These are phyloP conservation scores for Myotis findleyi DNA, from an alignment of 2,797 vertebrate genomes.

Conservation along the genomic window DNA sequence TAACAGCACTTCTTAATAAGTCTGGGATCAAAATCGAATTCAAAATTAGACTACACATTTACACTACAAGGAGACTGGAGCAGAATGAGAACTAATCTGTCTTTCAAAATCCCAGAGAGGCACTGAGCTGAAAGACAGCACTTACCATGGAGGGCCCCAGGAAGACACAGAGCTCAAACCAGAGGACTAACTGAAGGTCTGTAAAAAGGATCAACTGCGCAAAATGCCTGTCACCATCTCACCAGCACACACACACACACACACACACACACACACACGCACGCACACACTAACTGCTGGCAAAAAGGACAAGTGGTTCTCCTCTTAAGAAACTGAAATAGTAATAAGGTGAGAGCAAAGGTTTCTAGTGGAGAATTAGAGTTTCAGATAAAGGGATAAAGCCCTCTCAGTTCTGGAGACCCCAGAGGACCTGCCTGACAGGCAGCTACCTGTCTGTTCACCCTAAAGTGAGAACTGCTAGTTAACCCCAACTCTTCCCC, in stretches of 20 bases:
- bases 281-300: background rate
- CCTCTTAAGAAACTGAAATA: conserved; percentile 12
- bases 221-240: background rate
- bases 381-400: background rate
- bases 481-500: background rate
- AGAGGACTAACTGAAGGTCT: background rate
- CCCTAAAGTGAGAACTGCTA: background rate
- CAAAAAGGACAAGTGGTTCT: background rate
- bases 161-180: background rate
- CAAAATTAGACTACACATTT: background rate
- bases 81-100: background rate
- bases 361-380: background rate
- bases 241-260: background rate
- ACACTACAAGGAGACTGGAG: background rate
- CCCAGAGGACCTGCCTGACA: background rate
- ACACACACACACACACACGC: background rate
- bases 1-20: conserved; percentile 18
- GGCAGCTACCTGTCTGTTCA: background rate
- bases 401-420: background rate
- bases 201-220: background rate
- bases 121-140: background rate
- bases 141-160: background rate
- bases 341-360: background rate
- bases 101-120: background rate
- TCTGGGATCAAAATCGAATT: conserved; percentile 30